Evolutionary conservation across 2,888 invertebrate genomes (phyloP).

Genomic region (Ennomos erosarius): DNA sequence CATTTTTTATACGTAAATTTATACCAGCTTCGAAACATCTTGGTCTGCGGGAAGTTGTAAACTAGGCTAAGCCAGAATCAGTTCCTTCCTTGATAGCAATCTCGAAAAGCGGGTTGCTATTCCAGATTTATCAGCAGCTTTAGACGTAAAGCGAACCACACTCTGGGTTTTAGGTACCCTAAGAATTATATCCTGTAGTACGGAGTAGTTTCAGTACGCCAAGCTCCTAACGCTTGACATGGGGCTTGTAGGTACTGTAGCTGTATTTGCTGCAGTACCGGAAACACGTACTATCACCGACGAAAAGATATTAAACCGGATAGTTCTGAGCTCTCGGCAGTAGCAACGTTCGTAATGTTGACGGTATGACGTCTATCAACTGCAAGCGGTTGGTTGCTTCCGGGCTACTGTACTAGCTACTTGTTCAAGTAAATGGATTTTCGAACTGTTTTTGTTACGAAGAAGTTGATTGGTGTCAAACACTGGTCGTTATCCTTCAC

Average conservation of each 20-base stretch:
- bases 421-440: constrained; percentile 1
- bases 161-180: background rate
- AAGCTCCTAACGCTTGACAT: too few relatives aligned
- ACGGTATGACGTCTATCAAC: constrained; percentile 28
- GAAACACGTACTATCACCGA: constrained; percentile 55
- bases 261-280: constrained; percentile 30
- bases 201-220: background rate
- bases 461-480: constrained; percentile 10
- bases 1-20: too few relatives aligned
- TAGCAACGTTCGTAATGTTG: constrained; percentile 26
- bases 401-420: constrained; percentile 8
- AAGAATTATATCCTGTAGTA: background rate
- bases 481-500: background rate
- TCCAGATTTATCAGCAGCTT: background rate
- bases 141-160: constrained; percentile 2
- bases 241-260: background rate
- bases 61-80: background rate
- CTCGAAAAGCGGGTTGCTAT: constrained; percentile 1
- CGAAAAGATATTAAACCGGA: constrained; percentile 49
- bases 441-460: constrained; percentile 9
- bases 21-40: too few relatives aligned
- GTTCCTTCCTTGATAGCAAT: background rate
- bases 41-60: too few relatives aligned
- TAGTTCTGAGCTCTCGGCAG: constrained; percentile 19
- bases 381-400: constrained; percentile 24